A percentile compares a stretch with the other conserved stretches of the same genome.
Conservation (phyloP, 2,888 invertebrate species). For the Dichetophora obliterata region DNA sequence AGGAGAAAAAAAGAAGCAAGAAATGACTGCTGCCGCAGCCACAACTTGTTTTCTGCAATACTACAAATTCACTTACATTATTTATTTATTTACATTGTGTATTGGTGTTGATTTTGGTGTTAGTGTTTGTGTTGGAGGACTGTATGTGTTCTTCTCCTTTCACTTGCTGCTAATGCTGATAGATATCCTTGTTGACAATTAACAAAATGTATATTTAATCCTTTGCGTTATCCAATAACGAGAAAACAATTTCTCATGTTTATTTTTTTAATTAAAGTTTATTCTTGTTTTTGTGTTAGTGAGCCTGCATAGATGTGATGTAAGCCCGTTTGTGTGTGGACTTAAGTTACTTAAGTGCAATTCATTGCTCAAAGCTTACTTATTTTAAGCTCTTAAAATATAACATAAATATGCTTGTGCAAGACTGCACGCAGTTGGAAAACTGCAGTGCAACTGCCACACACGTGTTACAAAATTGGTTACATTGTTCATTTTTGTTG, state of each 20-base stretch:
- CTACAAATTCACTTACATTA: background rate
- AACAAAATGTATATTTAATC: conserved; percentile 49
- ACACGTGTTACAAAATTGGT: background rate
- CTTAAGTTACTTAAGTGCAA: background rate
- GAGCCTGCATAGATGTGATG: background rate
- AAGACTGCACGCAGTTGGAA: background rate
- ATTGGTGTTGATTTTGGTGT: too few species aligned
- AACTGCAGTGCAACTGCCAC: background rate
- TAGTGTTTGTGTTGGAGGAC: background rate
- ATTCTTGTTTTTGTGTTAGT: background rate
- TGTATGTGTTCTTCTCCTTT: too few species aligned
- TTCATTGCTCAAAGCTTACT: conserved; percentile 10
- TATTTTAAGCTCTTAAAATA: conserved; percentile 29
- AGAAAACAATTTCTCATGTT: conserved; percentile 42
- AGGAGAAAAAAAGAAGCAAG: too few species aligned
- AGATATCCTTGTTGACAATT: conserved; percentile 30
- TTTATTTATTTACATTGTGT: background rate
- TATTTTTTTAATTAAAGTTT: conserved; percentile 39
- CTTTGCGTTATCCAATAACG: conserved; percentile 45
- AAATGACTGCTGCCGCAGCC: too few species aligned
- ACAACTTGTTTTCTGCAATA: background rate
- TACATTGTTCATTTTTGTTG: too few species aligned
- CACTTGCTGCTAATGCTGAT: conserved; percentile 14
- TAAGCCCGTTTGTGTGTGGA: background rate
- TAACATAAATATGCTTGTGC: background rate